phyloP scores from a whole-genome alignment of 1,140 invertebrate species.

The Caerostris extrusa region DNA sequence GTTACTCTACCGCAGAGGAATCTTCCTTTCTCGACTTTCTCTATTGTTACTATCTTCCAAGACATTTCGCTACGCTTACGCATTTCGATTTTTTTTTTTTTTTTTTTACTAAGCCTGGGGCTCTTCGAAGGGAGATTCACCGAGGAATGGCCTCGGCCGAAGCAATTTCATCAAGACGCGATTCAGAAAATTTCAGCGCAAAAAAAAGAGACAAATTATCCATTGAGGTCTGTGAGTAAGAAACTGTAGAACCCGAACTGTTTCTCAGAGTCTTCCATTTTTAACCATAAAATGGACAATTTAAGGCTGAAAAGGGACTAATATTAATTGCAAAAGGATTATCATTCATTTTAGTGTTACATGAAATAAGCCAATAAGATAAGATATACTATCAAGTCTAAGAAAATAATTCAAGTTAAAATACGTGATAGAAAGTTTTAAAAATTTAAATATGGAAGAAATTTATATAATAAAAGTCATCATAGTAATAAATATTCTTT shows the following conservation, averaged over 20 bases:
- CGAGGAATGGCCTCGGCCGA: constrained; percentile 18
- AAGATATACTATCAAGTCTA: too few species aligned
- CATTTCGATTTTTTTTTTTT: not conserved
- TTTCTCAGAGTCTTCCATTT: not conserved
- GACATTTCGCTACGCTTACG: constrained; percentile 28
- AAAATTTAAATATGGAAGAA: too few species aligned
- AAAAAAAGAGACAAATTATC: constrained; percentile 29
- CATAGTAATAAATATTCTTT: too few species aligned
- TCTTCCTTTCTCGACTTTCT: not conserved
- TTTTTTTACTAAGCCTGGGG: not conserved
- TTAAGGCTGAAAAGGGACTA: too few species aligned
- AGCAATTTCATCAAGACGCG: constrained; percentile 10
- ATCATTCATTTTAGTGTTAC: too few species aligned
- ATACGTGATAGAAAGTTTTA: too few species aligned
- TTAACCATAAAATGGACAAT: not conserved
- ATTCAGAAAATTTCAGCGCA: constrained; percentile 6
- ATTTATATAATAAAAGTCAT: too few species aligned
- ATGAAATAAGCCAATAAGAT: too few species aligned
- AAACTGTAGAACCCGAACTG: not conserved
- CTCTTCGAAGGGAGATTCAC: not conserved
- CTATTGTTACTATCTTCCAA: constrained; percentile 2
- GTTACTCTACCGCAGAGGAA: constrained; percentile 37
- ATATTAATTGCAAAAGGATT: too few species aligned
- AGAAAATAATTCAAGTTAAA: too few species aligned
- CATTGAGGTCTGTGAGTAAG: constrained; percentile 11